phyloP scores from a whole-genome alignment of 1,140 invertebrate species.

The Hydropsyche tenuis region DNA sequence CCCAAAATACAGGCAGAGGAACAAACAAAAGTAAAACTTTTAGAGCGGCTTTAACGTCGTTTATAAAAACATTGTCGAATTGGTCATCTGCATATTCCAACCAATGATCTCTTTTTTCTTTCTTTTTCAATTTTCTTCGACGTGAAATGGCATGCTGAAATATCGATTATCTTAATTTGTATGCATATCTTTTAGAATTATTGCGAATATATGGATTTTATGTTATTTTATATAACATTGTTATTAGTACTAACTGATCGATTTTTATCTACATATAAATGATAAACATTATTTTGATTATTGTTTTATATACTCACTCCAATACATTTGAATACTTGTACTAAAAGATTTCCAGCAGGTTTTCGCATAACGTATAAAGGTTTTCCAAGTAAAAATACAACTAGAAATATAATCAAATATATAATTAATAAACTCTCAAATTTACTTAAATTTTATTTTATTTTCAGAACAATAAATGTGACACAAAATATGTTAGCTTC shows the following conservation, averaged over 20 bases:
- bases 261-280: too few relatives aligned
- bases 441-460: too few relatives aligned
- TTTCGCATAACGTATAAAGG: slow-evolving; percentile 77
- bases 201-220: too few relatives aligned
- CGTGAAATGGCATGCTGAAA: slow-evolving; percentile 60
- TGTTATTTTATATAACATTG: too few relatives aligned
- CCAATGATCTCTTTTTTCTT: slow-evolving; percentile 73
- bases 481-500: too few relatives aligned
- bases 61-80: slow-evolving; percentile 68
- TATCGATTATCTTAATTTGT: slow-evolving; percentile 39
- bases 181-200: too few relatives aligned
- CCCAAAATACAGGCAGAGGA: slow-evolving; percentile 85
- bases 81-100: slow-evolving; percentile 81
- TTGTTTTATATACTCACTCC: slow-evolving; percentile 69
- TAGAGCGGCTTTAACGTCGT: slow-evolving; percentile 74
- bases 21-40: slow-evolving; percentile 76
- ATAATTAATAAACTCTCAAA: too few relatives aligned
- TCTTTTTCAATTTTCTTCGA: slow-evolving; percentile 57
- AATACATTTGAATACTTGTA: slow-evolving; percentile 79
- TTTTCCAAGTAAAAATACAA: slow-evolving; percentile 82
- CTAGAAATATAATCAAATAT: slow-evolving; percentile 59
- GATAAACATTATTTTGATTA: too few relatives aligned
- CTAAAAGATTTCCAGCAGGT: slow-evolving; percentile 83
- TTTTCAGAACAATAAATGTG: too few relatives aligned
- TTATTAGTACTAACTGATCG: too few relatives aligned